These are phyloP conservation scores for Celastrina argiolus DNA, from an alignment of 2,888 invertebrate species.

Conservation along the genomic window DNA sequence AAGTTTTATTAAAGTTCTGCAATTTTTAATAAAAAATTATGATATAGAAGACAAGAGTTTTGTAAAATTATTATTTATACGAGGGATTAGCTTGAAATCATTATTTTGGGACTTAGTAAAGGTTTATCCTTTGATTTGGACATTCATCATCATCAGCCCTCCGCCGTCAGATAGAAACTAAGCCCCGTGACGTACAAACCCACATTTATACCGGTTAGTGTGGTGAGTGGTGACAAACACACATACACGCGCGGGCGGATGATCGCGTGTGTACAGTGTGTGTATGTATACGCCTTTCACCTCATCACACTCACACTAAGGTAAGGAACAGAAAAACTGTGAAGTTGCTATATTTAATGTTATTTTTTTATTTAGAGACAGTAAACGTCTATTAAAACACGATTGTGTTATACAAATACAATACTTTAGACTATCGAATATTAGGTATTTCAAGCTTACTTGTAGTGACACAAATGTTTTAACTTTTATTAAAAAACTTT, in stretches of 20 bases:
- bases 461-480: no score
- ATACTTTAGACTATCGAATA: no score
- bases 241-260: background rate
- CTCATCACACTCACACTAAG: background rate
- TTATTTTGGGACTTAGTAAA: background rate
- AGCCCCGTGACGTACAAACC: slow-evolving; percentile 43
- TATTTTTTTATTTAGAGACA: no score
- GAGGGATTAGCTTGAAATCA: background rate
- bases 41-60: no score
- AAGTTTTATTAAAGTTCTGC: no score
- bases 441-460: no score
- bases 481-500: no score
- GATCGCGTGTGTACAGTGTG: background rate
- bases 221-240: background rate
- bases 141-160: slow-evolving; percentile 35
- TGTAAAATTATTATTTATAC: background rate
- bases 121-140: slow-evolving; percentile 26
- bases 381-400: no score
- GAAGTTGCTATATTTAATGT: background rate
- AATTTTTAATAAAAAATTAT: no score
- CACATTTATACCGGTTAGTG: slow-evolving; percentile 61
- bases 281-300: slow-evolving; percentile 8
- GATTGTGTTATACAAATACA: no score
- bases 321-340: background rate
- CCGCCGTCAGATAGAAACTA: slow-evolving; percentile 55